Conservation (phyloP, 2,797 vertebrate species). For the Ataeniobius toweri region DNA sequence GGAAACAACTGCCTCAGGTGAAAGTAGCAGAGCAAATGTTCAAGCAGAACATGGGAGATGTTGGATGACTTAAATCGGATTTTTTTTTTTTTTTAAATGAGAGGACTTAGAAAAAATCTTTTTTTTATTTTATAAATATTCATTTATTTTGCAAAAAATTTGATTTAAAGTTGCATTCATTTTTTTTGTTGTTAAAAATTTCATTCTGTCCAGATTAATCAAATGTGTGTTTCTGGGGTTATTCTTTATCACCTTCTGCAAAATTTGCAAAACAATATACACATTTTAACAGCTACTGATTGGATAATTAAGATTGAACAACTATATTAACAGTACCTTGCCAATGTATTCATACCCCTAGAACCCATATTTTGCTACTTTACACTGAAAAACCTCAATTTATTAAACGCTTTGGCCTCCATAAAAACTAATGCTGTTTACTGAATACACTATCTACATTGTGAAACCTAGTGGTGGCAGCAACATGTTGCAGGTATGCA, state of each 20-base stretch:
- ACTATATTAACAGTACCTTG: background rate
- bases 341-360: background rate
- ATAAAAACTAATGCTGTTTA: background rate
- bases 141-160: background rate
- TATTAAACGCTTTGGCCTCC: no score
- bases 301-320: background rate
- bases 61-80: no score
- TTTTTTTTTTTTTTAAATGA: no score
- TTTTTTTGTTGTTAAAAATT: background rate
- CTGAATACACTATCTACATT: background rate
- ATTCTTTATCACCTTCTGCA: background rate
- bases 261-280: background rate
- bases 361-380: no score
- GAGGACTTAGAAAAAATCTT: no score
- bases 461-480: background rate
- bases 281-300: background rate
- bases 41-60: no score
- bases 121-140: background rate
- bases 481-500: no score
- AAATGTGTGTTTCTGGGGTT: background rate
- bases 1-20: constrained; percentile 9
- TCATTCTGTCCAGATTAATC: background rate
- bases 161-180: background rate
- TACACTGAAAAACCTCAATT: no score
- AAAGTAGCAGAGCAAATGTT: background rate